Evolutionary conservation across 2,797 vertebrate genomes (phyloP), one percentile per base, ranked within the genome.

Genomic region (Streptopelia turtur): DNA sequence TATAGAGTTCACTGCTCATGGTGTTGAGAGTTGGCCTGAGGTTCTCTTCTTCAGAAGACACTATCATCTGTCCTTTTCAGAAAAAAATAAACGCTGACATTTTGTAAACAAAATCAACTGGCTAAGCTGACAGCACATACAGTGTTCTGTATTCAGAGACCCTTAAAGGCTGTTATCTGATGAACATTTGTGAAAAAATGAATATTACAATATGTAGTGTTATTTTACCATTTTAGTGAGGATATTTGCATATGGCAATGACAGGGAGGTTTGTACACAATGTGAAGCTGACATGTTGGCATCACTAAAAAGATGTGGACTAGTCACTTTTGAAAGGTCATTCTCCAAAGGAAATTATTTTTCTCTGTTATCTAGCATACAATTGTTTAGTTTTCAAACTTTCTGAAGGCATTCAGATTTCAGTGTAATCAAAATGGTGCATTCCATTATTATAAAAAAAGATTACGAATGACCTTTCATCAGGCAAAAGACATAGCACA

Each of bases 391-490:
- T 96, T 97, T 97, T 97, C 78, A 97, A 95, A 95, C 83, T 97
- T 97, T 97, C 78, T 87, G 76, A 95, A 97, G 83, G 81, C 82
- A 90, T 97, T 97, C 87, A 87, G 88, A 93, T 96, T 96, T 95
- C 66, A 77, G 77, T 94, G 55, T 91, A 96, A 96, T 96, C 96
- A 90, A 50, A 96, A 53, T 31, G 52, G 60, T 94, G 91, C 64
- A 86, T 96, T 96, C 80, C 64, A 95, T 96, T 97, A 97, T 65
- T 82, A 92, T 63, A 52, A 88, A 92, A 90, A 96, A 95, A 94
- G 88, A 97, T 97, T 95, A 95, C 21, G 78, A 96, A 94, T 96
- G 96, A 97, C 94, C 93, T 98, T 97, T 97, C 93, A 94, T 89
- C 86, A 91, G 76, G 72, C 61, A 96, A 96, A 95, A 96, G 75